Base-by-base conservation (phyloP, 2,888 invertebrate species). In the Cosmia trapezina region DNA sequence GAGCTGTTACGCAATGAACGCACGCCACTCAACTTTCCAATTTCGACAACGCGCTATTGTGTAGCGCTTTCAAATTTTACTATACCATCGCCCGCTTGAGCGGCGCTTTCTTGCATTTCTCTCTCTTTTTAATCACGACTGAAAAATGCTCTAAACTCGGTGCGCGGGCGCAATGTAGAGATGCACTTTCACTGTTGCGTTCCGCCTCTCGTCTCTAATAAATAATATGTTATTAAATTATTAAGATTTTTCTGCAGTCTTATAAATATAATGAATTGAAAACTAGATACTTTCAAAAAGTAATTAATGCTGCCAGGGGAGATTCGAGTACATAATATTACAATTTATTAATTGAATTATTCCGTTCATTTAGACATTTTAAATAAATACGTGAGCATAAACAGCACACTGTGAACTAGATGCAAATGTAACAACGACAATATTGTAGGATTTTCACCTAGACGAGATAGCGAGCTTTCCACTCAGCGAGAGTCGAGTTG, bases 21-120 rank as follows among this genome's bases (percentile, higher is more conserved):
- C 94, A 94, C 95, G 91, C 94, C 92, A 91, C 94, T 95, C 95
- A 93, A 96, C 96, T 96, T 96, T 96, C 96, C 96, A 96, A 96
- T 96, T 96, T 96, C 96, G 95, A 95, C 96, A 96, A 96, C 95
- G 94, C 93, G 94, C 95, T 94, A 96, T 96, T 96, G 96, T 96
- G 93, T 95, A 91, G 95, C 96, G 96, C 96, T 96, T 96, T 96
- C 96, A 96, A 95, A 96, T 95, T 96, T 94, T 94, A 94, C 94
- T 93, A 90, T 92, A 93, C 94, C 86, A 91, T 93, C 93, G 93
- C 93, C 91, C 88, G 92, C 90, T 91, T 89, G 91, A 89, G 81
- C 89, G 91, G 93, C 94, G 94, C 95, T 96, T 95, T 95, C 95
- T 93, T 94, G 90, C 93, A 93, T 93, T 94, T 95, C 94, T 93